Evolutionary conservation across 2,797 vertebrate species (phyloP), one percentile per base, ranked within the genome.

Genomic region (Acanthurus tractus): DNA sequence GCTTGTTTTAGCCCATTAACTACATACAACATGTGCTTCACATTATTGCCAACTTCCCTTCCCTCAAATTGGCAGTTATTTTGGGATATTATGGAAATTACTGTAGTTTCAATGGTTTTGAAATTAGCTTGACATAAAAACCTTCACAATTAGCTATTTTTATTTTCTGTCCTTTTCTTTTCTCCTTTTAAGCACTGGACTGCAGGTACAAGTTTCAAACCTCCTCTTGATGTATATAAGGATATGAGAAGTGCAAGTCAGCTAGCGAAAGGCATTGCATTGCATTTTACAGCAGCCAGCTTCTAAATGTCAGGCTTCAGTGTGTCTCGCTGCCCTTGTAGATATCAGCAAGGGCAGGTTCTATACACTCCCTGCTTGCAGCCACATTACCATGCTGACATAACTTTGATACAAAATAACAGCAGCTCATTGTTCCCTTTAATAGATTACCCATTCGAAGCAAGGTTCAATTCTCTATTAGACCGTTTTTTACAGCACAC

Each of bases 1-100:
- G 8, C 40, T 17, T 70, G 45, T 63, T 69, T 25, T 57, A 53
- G 40, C 18, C 7, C 44, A 54, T 63, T 64, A 61, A 61, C 34
- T 58, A 13, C 38, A 67, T 74, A 64, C 42, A 17, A 40, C 11
- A 18, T 13, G 36, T n/a, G 8, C 8, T 10, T 66, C 53, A 52
- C 18, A 49, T 38, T 58, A 49, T 22, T 66, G 13, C 50, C 10
- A 8, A 15, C 25, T 25, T 29, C 8, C 46, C 7, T 11, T n/a
- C 46, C 14, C 40, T 49, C 50, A 64, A 46, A 72, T 40, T 38
- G 22, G 59, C 57, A 36, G 6, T 23, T 44, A 62, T 48, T 49
- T 49, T 22, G 45, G 34, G 57, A 58, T 23, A 63, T 54, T 42
- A 22, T 48, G 8, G 44, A 22, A 61, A 45, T 29, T 15, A 40